Evolutionary conservation across 2,888 invertebrate species (phyloP).

Genomic region (Volucella bombylans): DNA sequence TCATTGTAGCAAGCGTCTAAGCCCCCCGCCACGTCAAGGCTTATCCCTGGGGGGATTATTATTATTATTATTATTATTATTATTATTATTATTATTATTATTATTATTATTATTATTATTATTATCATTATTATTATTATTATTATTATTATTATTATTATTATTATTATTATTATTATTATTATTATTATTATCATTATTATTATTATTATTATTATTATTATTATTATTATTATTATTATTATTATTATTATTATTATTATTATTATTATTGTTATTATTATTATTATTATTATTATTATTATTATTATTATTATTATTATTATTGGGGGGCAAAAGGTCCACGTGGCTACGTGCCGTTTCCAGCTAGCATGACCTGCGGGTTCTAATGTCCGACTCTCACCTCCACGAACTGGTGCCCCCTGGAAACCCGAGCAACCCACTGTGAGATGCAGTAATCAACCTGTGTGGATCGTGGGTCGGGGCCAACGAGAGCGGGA

Average conservation of each 20-base stretch:
- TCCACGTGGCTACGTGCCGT: no score
- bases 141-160: slow-evolving; percentile 18
- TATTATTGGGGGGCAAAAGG: no score
- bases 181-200: slow-evolving; percentile 11
- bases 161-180: slow-evolving; percentile 19
- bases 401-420: no score
- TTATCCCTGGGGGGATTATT: no score
- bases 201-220: slow-evolving; percentile 13
- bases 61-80: slow-evolving; percentile 18
- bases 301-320: slow-evolving; percentile 18
- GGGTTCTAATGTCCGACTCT: no score
- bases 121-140: slow-evolving; percentile 14
- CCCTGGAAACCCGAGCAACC: no score
- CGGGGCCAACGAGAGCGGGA: no score
- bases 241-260: slow-evolving; percentile 14
- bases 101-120: slow-evolving; percentile 21
- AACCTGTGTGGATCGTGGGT: no score
- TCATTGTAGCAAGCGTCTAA: no score
- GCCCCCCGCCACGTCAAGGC: no score
- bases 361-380: no score
- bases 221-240: slow-evolving; percentile 15
- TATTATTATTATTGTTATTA: slow-evolving; percentile 5
- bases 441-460: no score
- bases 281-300: slow-evolving; percentile 6
- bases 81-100: slow-evolving; percentile 12